Percentiles rank a stretch among this genome's conserved stretches.
Evolutionary conservation across 2,113 vertebrate genomes (phyloP).

Genomic region (Scophthalmus maximus): DNA sequence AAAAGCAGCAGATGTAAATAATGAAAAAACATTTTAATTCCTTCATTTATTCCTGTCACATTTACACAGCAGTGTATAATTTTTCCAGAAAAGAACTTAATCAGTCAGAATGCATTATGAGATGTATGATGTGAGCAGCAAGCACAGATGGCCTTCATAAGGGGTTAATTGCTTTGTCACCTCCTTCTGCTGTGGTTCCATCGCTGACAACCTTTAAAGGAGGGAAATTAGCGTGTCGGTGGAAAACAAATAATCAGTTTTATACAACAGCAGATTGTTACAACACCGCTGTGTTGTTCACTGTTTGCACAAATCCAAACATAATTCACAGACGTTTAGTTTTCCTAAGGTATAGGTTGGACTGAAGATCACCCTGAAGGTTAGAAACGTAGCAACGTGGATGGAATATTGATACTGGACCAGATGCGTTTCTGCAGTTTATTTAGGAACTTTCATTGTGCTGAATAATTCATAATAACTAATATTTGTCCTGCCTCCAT

Average conservation of each 20-base stretch:
- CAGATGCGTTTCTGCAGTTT: too few species aligned
- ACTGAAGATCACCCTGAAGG: constrained; percentile 8
- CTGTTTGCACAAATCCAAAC: not conserved
- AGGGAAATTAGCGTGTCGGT: not conserved
- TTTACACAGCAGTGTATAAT: too few species aligned
- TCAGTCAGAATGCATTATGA: too few species aligned
- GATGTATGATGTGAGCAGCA: too few species aligned
- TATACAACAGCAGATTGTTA: constrained; percentile 3
- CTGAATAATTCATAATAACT: not conserved
- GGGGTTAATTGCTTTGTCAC: constrained; percentile 51
- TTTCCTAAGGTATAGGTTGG: not conserved
- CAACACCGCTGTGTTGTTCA: not conserved
- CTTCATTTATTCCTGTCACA: too few species aligned
- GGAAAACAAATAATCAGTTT: constrained; percentile 30
- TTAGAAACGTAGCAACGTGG: constrained; percentile 2
- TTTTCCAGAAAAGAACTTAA: too few species aligned
- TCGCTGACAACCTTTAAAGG: constrained; percentile 16
- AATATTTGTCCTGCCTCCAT: not conserved
- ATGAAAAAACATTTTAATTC: too few species aligned
- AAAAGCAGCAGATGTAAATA: too few species aligned
- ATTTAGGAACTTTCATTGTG: too few species aligned
- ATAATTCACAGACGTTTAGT: not conserved
- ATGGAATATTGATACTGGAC: constrained; percentile 13
- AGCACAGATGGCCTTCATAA: constrained; percentile 54
- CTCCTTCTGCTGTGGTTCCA: constrained; percentile 33